These are phyloP conservation scores for Caprella mutica DNA, from an alignment of 2,888 invertebrate genomes.

Conservation along the genomic window DNA sequence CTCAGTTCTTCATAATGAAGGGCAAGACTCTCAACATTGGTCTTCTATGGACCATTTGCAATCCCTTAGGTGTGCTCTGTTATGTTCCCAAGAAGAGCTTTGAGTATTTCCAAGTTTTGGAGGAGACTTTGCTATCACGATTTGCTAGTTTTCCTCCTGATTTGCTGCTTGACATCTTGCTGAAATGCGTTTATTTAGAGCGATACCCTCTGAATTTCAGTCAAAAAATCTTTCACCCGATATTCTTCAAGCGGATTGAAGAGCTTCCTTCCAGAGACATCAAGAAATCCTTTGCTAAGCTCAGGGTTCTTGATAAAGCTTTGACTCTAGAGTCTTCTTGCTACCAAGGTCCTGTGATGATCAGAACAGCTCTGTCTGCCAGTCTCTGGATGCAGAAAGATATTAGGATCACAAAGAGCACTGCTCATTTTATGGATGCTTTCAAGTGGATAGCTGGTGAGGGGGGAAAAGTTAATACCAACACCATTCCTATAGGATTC, in stretches of 20 bases:
- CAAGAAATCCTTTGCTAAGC: conserved; percentile 39
- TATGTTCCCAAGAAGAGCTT: conserved; percentile 46
- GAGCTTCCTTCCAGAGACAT: conserved; percentile 8
- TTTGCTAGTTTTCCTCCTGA: conserved; percentile 49
- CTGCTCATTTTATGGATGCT: neutral
- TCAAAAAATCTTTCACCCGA: conserved; percentile 49
- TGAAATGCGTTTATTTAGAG: conserved; percentile 53
- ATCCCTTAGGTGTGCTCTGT: conserved; percentile 52
- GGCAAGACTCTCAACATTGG: conserved; percentile 45
- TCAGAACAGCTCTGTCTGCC: neutral
- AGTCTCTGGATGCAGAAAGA: neutral
- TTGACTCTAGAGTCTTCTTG: conserved; percentile 50
- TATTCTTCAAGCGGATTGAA: conserved; percentile 51
- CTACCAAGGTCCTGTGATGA: conserved; percentile 49
- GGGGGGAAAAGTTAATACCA: neutral
- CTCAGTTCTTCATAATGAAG: conserved; percentile 48
- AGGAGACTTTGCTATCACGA: conserved; percentile 47
- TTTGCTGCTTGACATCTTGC: conserved; percentile 50
- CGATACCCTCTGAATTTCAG: conserved; percentile 52
- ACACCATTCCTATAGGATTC: neutral
- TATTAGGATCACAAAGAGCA: neutral
- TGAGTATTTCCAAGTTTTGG: conserved; percentile 50
- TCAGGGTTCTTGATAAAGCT: conserved; percentile 53
- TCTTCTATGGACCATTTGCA: conserved; percentile 49
- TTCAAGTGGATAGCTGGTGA: neutral